Evolutionary conservation across 1,140 invertebrate genomes (phyloP).

Genomic region (Mycetomoellerius zeteki): DNA sequence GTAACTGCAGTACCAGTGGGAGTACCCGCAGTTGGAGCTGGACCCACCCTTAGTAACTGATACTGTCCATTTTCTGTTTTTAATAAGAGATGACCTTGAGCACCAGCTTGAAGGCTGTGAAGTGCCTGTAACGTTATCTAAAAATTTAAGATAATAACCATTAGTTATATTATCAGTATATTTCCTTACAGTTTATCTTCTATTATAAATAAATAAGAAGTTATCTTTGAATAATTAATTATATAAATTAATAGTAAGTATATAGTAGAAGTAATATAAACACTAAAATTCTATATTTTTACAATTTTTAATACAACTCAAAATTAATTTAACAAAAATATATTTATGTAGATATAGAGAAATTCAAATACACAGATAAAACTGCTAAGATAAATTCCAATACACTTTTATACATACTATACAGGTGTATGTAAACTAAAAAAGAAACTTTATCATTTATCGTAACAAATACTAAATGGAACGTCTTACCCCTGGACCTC

Average conservation of each 20-base stretch:
- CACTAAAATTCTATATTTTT: not conserved
- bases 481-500: conserved; percentile 91
- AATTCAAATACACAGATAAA: not conserved
- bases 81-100: conserved; percentile 94
- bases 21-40: conserved; percentile 88
- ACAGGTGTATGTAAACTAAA: not conserved
- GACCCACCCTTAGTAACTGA: conserved; percentile 95
- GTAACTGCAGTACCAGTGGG: conserved; percentile 88
- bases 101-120: conserved; percentile 93
- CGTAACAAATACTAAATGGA: not conserved
- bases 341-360: not conserved
- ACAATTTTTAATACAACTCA: not conserved
- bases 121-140: conserved; percentile 94
- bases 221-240: not conserved
- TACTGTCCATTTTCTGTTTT: conserved; percentile 98
- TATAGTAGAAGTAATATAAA: not conserved
- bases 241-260: not conserved
- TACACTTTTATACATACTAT: not conserved
- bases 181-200: not conserved
- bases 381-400: not conserved
- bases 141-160: conserved; percentile 83
- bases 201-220: conserved; percentile 2
- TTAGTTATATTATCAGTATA: not conserved
- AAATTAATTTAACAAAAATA: not conserved
- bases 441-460: not conserved